phyloP scores from a whole-genome alignment of 2,113 vertebrate species.

The Calidris pugnax region DNA sequence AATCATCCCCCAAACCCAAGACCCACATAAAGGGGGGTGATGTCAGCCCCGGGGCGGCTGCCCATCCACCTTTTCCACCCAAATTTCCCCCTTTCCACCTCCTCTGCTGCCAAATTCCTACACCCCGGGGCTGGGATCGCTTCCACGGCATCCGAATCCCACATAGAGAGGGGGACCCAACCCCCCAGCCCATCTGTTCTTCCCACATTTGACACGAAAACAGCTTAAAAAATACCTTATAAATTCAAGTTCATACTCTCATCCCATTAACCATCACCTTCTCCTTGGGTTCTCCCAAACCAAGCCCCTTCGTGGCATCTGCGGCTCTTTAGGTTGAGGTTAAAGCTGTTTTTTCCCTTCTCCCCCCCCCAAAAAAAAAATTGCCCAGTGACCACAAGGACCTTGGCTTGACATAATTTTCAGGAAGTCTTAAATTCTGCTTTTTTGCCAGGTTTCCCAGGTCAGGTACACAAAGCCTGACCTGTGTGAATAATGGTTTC shows the following conservation, averaged over 20 bases:
- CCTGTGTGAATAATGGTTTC: neutral
- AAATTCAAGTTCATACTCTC: neutral
- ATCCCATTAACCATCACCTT: neutral
- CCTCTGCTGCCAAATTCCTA: neutral
- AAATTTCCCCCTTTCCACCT: neutral
- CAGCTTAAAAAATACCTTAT: neutral
- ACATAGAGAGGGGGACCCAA: fast-evolving
- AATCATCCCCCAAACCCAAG: neutral
- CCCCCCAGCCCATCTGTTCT: neutral
- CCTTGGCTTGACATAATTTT: neutral
- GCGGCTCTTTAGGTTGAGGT: neutral
- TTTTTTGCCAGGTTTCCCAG: neutral
- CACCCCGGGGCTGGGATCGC: neutral
- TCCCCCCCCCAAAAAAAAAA: neutral
- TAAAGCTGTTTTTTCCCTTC: neutral
- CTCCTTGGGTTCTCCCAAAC: too few species aligned
- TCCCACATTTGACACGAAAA: neutral
- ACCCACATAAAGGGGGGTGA: neutral
- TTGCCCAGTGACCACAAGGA: fast-evolving
- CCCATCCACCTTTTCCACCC: constrained; percentile 7
- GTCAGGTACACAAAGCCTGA: neutral
- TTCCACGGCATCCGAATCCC: neutral
- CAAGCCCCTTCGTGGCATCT: neutral
- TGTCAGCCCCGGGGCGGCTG: neutral
- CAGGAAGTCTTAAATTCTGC: constrained; percentile 20